A percentile compares a stretch with the other conserved stretches of the same genome.
Conservation (phyloP, 2,113 vertebrate genomes). For the Clarias batrachus region DNA sequence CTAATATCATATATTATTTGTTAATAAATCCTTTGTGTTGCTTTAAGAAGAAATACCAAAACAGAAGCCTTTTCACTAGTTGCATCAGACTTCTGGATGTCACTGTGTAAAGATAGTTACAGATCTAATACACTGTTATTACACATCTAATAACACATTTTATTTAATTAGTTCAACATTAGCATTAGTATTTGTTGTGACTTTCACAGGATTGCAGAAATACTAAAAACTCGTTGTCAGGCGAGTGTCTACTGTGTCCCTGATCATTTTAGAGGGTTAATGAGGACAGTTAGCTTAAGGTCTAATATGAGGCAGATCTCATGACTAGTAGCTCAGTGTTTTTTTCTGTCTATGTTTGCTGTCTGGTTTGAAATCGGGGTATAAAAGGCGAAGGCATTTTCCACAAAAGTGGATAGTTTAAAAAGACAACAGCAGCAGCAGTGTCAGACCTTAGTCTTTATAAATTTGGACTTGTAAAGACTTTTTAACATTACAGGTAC, state of each 20-base stretch:
- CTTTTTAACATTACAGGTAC: neutral
- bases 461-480: neutral
- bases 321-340: slow-evolving; percentile 59
- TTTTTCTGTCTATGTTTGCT: slow-evolving; percentile 51
- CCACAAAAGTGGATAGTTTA: neutral
- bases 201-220: neutral
- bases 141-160: too few relatives aligned
- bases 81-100: neutral
- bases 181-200: neutral
- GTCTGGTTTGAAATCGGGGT: slow-evolving; percentile 46
- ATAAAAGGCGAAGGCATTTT: slow-evolving; percentile 60
- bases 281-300: slow-evolving; percentile 46
- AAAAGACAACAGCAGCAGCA: slow-evolving; percentile 37
- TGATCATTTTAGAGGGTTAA: slow-evolving; percentile 5
- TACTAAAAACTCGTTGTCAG: neutral
- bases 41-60: neutral
- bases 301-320: slow-evolving; percentile 56
- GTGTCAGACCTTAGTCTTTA: neutral
- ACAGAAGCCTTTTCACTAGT: neutral
- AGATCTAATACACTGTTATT: neutral
- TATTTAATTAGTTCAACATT: neutral
- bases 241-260: slow-evolving; percentile 6
- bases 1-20: neutral
- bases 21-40: neutral
- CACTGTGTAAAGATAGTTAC: neutral